Evolutionary conservation across 2,797 vertebrate species (phyloP).

Genomic region (Echeneis naucrates): DNA sequence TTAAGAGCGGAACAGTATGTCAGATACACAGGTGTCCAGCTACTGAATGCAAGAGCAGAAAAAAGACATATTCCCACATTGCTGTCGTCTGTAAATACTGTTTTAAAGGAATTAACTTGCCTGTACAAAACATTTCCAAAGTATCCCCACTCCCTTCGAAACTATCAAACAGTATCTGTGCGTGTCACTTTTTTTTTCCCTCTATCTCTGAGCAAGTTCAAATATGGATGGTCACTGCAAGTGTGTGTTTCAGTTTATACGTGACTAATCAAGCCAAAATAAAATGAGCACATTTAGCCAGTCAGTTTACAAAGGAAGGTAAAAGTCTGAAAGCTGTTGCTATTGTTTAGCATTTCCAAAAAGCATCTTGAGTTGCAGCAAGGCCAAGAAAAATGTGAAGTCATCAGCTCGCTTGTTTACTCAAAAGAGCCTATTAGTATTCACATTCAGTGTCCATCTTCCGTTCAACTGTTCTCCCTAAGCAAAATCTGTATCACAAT

Average conservation of each 20-base stretch:
- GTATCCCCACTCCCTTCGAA: slow-evolving; percentile 40
- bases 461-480: slow-evolving; percentile 41
- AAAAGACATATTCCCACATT: slow-evolving; percentile 47
- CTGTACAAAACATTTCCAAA: slow-evolving; percentile 52
- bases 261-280: slow-evolving; percentile 55
- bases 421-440: slow-evolving; percentile 49
- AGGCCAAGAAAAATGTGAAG: slow-evolving; percentile 50
- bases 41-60: slow-evolving; percentile 31
- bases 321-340: slow-evolving; percentile 11
- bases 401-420: slow-evolving; percentile 40
- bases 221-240: slow-evolving; percentile 22
- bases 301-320: slow-evolving; percentile 32
- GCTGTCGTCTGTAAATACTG: slow-evolving; percentile 53
- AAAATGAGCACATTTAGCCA: slow-evolving; percentile 38
- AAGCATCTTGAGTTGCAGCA: slow-evolving; percentile 46
- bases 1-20: slow-evolving; percentile 28
- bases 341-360: slow-evolving; percentile 30
- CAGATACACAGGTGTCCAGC: slow-evolving; percentile 29
- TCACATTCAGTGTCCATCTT: slow-evolving; percentile 43
- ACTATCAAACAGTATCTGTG: slow-evolving; percentile 30
- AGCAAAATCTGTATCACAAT: slow-evolving; percentile 47
- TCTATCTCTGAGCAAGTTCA: slow-evolving; percentile 21
- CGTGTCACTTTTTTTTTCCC: slow-evolving; percentile 5
- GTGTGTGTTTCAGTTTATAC: slow-evolving; percentile 37
- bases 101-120: slow-evolving; percentile 57